A percentile compares a stretch with the other conserved stretches of the same genome.
phyloP scores from a whole-genome alignment of 2,888 invertebrate species.

The Nezara viridula region DNA sequence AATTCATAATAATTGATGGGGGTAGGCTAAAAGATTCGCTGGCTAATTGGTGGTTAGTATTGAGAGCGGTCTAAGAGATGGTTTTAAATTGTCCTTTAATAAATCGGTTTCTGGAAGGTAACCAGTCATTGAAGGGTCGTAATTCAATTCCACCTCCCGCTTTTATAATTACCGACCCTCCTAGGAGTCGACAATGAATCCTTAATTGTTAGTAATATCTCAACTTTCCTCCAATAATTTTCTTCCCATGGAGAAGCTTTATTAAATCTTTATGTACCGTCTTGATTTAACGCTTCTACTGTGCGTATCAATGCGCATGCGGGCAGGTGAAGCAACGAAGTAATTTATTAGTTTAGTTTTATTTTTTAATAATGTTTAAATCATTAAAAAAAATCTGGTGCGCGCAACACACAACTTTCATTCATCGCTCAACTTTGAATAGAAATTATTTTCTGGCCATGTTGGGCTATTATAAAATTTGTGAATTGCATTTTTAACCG shows the following conservation, averaged over 20 bases:
- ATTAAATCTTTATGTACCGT: not conserved
- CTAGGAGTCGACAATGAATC: conserved; percentile 21
- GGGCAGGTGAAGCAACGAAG: not conserved
- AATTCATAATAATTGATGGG: conserved; percentile 17
- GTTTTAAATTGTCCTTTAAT: conserved; percentile 51
- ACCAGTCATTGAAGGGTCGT: conserved; percentile 47
- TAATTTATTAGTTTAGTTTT: not conserved
- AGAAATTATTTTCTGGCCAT: no score
- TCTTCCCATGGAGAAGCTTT: conserved; percentile 11
- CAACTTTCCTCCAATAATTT: conserved; percentile 27
- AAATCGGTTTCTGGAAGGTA: conserved; percentile 46
- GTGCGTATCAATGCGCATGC: not conserved
- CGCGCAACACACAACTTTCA: no score
- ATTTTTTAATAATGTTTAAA: no score
- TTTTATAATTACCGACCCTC: conserved; percentile 17
- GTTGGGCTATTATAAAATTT: no score
- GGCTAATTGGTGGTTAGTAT: conserved; percentile 50
- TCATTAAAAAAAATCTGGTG: no score
- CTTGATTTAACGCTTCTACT: not conserved
- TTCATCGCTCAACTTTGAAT: no score
- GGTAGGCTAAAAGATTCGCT: not conserved
- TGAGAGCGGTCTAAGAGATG: conserved; percentile 32
- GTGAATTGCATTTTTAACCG: no score
- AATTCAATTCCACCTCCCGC: conserved; percentile 47
- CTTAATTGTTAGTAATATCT: conserved; percentile 37